Evolutionary conservation across 2,797 vertebrate species (phyloP).

Genomic region (Pagetopsis macropterus): DNA sequence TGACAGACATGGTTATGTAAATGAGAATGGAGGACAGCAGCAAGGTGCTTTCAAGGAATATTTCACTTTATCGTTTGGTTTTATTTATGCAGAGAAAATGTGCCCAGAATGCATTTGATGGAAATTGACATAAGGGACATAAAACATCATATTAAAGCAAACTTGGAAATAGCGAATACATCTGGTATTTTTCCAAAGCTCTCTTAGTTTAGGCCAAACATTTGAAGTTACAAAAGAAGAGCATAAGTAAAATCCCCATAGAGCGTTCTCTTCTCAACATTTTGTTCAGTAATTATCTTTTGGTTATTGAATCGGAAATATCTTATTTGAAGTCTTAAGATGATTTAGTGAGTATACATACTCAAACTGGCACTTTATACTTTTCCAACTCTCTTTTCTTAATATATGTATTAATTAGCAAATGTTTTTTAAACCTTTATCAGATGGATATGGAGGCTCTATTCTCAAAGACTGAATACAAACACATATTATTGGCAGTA

Average conservation of each 20-base stretch:
- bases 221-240: neutral
- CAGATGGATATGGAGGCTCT: slow-evolving; percentile 2
- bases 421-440: neutral
- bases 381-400: neutral
- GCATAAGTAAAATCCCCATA: neutral
- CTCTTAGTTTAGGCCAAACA: slow-evolving; percentile 14
- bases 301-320: slow-evolving; percentile 22
- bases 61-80: slow-evolving; percentile 22
- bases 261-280: neutral
- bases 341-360: slow-evolving; percentile 10
- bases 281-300: slow-evolving; percentile 23
- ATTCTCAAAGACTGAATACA: slow-evolving; percentile 4
- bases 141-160: slow-evolving; percentile 13
- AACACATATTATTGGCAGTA: slow-evolving; percentile 3
- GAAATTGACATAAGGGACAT: neutral
- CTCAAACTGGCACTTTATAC: neutral
- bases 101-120: slow-evolving; percentile 18
- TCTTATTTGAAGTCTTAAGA: slow-evolving; percentile 19
- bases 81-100: slow-evolving; percentile 28
- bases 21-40: slow-evolving; percentile 18
- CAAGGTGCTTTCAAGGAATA: slow-evolving; percentile 23
- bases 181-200: slow-evolving; percentile 21
- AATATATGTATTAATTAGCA: neutral
- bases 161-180: slow-evolving; percentile 1
- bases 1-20: neutral